Evolutionary conservation across 2,113 vertebrate genomes (phyloP).

Genomic region (Dasyurus viverrinus): DNA sequence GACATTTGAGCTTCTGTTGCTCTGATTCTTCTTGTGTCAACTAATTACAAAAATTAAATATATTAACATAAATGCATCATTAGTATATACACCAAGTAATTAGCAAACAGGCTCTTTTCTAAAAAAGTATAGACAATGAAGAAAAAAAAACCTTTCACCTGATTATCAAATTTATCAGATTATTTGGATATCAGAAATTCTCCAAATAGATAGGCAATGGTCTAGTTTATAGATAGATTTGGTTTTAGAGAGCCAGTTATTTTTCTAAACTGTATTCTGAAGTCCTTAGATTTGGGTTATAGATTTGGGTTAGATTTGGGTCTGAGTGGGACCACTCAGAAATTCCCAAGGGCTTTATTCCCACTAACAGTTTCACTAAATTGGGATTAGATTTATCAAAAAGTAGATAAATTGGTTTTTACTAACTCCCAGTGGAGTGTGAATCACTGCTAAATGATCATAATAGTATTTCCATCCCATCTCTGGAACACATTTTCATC

Average conservation of each 20-base stretch:
- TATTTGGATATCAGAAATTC: neutral
- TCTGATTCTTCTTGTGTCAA: conserved; percentile 55
- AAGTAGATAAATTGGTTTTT: neutral
- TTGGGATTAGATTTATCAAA: neutral
- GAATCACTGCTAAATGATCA: neutral
- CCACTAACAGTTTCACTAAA: neutral
- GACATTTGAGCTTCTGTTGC: conserved; percentile 62
- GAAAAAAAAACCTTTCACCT: neutral
- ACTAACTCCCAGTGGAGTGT: neutral
- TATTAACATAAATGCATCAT: neutral
- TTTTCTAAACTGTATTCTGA: neutral
- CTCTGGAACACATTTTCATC: neutral
- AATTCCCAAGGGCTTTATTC: neutral
- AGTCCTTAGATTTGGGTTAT: neutral
- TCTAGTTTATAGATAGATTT: neutral
- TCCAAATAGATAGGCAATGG: neutral
- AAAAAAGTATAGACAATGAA: conserved; percentile 31
- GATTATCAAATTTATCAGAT: neutral
- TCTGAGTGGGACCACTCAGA: neutral
- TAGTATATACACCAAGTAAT: conserved; percentile 13
- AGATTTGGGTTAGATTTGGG: too few relatives aligned
- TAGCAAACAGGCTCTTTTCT: neutral
- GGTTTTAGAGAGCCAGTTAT: neutral
- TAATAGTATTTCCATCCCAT: neutral
- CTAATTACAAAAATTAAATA: conserved; percentile 59